phyloP scores from a whole-genome alignment of 2,888 invertebrate species.

The Exephanes ischioxanthus region DNA sequence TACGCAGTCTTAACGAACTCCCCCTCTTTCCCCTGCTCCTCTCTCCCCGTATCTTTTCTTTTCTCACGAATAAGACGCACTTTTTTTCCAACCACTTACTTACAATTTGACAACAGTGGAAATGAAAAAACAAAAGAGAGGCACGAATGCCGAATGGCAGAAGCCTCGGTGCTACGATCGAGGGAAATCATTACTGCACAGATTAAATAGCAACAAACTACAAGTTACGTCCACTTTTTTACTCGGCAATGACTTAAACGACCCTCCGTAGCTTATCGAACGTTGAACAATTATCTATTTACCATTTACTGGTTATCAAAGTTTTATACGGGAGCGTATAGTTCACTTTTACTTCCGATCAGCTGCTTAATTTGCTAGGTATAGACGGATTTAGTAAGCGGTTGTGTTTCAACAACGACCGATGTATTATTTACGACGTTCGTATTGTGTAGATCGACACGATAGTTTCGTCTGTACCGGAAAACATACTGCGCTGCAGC shows the following conservation, averaged over 20 bases:
- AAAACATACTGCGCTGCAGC: background rate
- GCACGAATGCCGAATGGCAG: constrained; percentile 2
- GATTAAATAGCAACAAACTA: constrained; percentile 13
- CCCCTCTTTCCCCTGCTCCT: background rate
- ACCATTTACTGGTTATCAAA: constrained; percentile 56
- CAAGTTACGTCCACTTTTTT: constrained; percentile 38
- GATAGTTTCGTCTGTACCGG: constrained; percentile 9
- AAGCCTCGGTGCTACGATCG: constrained; percentile 8
- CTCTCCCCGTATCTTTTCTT: background rate
- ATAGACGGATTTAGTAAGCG: background rate
- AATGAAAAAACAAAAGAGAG: constrained; percentile 25
- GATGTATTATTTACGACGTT: background rate
- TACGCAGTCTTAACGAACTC: constrained; percentile 24
- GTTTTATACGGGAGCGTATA: constrained; percentile 19
- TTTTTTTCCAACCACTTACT: background rate
- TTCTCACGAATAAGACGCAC: background rate
- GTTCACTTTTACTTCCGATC: constrained; percentile 35
- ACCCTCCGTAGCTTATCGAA: background rate
- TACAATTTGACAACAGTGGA: background rate
- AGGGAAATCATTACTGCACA: constrained; percentile 35
- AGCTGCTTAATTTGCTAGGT: constrained; percentile 32
- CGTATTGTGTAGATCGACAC: background rate
- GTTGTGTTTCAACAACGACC: constrained; percentile 9
- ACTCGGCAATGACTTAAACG: background rate
- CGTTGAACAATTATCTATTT: constrained; percentile 34